Evolutionary conservation across 2,797 vertebrate species (phyloP).

Genomic region (Esox masquinongy): DNA sequence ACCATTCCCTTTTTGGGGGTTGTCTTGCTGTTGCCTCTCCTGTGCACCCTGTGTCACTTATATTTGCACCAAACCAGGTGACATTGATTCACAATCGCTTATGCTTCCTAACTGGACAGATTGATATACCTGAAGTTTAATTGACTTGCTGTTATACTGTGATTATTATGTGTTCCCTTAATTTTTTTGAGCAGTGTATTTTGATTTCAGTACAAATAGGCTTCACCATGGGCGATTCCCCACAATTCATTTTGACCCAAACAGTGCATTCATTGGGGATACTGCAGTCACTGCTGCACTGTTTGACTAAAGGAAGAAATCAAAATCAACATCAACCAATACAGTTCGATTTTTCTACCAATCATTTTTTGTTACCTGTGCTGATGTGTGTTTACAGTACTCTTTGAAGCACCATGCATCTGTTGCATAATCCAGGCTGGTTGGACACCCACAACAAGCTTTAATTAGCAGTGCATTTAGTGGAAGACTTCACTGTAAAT

Average conservation of each 20-base stretch:
- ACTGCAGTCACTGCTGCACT: slow-evolving; percentile 26
- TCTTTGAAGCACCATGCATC: slow-evolving; percentile 20
- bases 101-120: no score
- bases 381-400: slow-evolving; percentile 8
- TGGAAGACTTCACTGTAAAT: slow-evolving; percentile 37
- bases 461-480: slow-evolving; percentile 29
- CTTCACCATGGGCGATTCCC: background rate
- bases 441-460: slow-evolving; percentile 29
- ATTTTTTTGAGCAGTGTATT: no score
- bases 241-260: background rate
- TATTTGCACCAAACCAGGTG: no score
- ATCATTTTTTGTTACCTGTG: background rate
- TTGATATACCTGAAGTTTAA: no score
- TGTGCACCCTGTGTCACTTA: no score
- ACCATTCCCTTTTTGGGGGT: no score
- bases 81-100: no score
- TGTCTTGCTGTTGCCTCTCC: no score
- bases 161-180: background rate
- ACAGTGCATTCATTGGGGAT: slow-evolving; percentile 26
- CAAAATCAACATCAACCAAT: background rate
- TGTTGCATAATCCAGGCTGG: slow-evolving; percentile 26
- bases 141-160: no score
- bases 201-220: background rate
- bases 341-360: background rate
- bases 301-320: background rate